Evolutionary conservation across 2,888 invertebrate genomes (phyloP), one percentile per base, ranked within the genome.

Genomic region (Bembecia ichneumoniformis): DNA sequence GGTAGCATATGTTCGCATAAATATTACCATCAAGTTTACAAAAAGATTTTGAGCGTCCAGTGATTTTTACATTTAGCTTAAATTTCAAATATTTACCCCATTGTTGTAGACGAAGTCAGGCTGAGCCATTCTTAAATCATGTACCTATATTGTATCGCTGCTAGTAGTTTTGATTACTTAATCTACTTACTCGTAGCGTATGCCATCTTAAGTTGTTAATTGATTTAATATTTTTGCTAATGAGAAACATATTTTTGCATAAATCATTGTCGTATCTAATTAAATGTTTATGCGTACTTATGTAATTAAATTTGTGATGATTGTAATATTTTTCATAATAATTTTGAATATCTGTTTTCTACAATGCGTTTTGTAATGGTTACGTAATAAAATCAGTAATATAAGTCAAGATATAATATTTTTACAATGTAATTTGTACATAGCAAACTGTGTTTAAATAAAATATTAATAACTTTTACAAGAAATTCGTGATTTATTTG

Each of bases 371-470:
- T 78, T 80, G 62, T 74, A 76, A 82, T 73, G 78, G 81, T 81
- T 82, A 80, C 82, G 79, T 82, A 75, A 69, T 36, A 79, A 71
- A 83, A 83, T 82, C 83, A 82, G 71, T 79, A 78, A 74, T 82
- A 82, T 52, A 53, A 84, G 83, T 82, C 77, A 76, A 84, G 78
- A 83, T 81, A 83, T 76, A 82, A 86, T 87, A 86, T 87, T 87
- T 86, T 86, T 87, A 86, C 87, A 86, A 82, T 81, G 74, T 84
- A 86, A 87, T 83, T 78, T 86, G 87, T 87, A 87, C 76, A 87
- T 87, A 86, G 81, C 70, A 77, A 46, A 83, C 77, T 81, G 81
- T 82, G 86, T 84, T 84, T 82, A 79, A 83, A 78, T 82, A 86
- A 79, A 77, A 82, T 82, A 83, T 44, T 15, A 83, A 86, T 84